Evolutionary conservation across 2,888 invertebrate genomes (phyloP).

Genomic region (Acleris cristana): DNA sequence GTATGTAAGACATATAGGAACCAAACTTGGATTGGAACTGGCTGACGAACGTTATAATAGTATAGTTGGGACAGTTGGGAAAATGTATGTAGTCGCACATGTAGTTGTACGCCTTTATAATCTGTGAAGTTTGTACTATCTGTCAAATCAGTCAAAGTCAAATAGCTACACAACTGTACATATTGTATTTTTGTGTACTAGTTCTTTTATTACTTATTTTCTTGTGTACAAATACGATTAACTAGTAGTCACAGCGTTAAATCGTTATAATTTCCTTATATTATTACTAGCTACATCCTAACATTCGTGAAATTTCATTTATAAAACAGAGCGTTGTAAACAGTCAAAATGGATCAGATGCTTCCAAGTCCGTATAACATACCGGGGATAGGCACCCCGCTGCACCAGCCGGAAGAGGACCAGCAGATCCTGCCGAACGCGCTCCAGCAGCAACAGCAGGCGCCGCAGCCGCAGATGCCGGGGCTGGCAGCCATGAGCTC

Average conservation of each 20-base stretch:
- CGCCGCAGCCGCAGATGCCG: constrained; percentile 85
- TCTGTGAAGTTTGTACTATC: too few species aligned
- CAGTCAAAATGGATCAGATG: constrained; percentile 91
- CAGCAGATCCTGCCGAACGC: constrained; percentile 95
- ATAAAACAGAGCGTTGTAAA: neutral
- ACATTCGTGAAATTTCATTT: neutral
- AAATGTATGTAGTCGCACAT: too few species aligned
- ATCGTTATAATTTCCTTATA: neutral
- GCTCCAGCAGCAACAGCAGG: constrained; percentile 90
- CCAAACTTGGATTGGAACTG: too few species aligned
- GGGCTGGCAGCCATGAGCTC: constrained; percentile 84
- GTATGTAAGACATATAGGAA: too few species aligned
- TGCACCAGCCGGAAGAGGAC: constrained; percentile 96
- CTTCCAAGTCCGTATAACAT: constrained; percentile 94
- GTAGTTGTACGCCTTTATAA: too few species aligned
- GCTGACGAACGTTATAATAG: too few species aligned
- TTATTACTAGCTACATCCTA: neutral
- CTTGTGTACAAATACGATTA: neutral
- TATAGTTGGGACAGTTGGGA: too few species aligned
- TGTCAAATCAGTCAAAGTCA: too few species aligned
- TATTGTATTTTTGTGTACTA: neutral
- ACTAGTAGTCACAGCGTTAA: neutral
- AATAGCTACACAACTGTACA: too few species aligned
- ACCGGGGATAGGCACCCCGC: constrained; percentile 94
- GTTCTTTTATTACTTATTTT: neutral